Evolutionary conservation across 2,113 vertebrate species (phyloP), one percentile per base, ranked within the genome.

Genomic region (Myiopsitta monachus): DNA sequence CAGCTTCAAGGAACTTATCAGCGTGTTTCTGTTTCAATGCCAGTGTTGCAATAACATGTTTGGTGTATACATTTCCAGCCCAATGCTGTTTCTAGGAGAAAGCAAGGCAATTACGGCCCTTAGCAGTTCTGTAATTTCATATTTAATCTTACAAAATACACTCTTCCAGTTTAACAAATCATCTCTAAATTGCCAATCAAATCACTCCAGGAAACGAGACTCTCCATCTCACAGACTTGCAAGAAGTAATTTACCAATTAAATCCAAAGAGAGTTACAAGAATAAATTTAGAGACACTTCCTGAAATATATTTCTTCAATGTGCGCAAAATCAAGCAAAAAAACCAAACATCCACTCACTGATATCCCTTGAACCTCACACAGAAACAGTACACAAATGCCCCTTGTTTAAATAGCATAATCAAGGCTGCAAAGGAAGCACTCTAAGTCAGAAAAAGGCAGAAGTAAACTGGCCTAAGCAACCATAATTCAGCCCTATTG

Each of bases 171-270:
- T 94, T 87, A 94, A 95, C 83, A 91, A 96, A 92, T 92, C 83
- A 84, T 83, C 73, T 89, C 66, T 89, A 51, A 94, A 92, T 91
- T 96, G 69, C 77, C 95, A 91, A 89, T 95, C 94, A 95, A 94
- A 92, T 91, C 83, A 84, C 74, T 95, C 83, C 83, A 92, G 83
- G 83, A 96, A 97, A 94, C 18, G 0, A 92, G 87, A 59, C 73
- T 78, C 77, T 96, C 52, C 59, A 61, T 87, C 92, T 94, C 39
- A 54, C 39, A 94, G 90, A 36, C 66, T 82, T 81, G 79, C 18
- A 95, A 92, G 83, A 91, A 82, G 69, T 55, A 89, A 95, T 95
- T 95, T 95, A 87, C 73, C 74, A 94, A 93, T 94, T 95, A 93
- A 82, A 92, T 62, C 21, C 68, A 91, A 83, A 79, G 7, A 82